These are phyloP conservation scores for Hippocampus guttulatus DNA, from an alignment of 2,113 vertebrate genomes.

Conservation along the genomic window DNA sequence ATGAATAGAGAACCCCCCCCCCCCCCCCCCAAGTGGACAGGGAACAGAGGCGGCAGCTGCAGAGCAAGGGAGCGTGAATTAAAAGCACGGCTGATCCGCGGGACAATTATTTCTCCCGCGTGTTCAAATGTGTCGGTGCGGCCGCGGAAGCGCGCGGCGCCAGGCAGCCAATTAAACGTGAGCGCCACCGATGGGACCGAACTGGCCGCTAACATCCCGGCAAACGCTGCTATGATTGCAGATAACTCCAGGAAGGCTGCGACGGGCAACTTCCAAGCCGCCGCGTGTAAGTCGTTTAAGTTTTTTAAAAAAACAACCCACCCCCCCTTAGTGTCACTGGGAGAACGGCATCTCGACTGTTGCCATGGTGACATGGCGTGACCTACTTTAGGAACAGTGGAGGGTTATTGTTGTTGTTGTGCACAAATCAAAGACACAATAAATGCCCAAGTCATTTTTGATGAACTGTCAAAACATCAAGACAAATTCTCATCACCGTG, in stretches of 20 bases:
- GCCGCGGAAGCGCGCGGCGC: conserved; percentile 29
- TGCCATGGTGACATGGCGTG: neutral
- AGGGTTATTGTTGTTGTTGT: neutral
- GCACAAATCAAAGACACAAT: neutral
- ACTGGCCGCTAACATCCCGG: conserved; percentile 45
- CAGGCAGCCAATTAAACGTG: conserved; percentile 51
- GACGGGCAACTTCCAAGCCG: neutral
- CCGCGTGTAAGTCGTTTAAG: neutral
- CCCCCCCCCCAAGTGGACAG: conserved; percentile 12
- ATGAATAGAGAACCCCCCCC: no score
- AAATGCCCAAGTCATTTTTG: neutral
- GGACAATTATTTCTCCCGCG: conserved; percentile 62
- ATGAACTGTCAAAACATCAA: neutral
- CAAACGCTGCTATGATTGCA: conserved; percentile 65
- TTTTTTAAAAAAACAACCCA: neutral
- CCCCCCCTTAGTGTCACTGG: neutral
- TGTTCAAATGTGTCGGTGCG: conserved; percentile 44
- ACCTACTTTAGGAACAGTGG: neutral
- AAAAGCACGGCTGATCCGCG: conserved; percentile 40
- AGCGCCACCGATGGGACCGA: conserved; percentile 40
- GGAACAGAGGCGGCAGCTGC: conserved; percentile 30
- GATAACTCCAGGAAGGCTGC: conserved; percentile 38
- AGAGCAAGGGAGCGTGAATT: conserved; percentile 35
- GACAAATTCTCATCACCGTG: neutral
- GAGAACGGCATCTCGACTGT: conserved; percentile 1